phyloP scores from a whole-genome alignment of 2,797 vertebrate species.

The Manis crassicaudata region DNA sequence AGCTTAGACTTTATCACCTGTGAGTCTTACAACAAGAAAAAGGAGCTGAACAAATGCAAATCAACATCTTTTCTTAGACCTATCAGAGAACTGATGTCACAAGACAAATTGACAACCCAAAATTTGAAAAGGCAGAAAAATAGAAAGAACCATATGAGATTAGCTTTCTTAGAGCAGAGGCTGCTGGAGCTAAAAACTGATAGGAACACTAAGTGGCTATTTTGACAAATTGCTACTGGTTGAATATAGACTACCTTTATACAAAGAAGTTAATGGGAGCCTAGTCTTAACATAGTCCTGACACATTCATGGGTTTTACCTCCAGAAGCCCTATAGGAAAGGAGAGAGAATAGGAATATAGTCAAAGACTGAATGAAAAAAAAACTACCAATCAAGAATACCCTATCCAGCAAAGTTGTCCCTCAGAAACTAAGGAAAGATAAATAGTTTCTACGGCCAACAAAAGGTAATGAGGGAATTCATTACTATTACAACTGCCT shows the following conservation, averaged over 20 bases:
- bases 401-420: neutral
- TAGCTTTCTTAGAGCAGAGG: neutral
- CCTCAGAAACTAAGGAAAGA: neutral
- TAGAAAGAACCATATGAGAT: neutral
- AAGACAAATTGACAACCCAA: neutral
- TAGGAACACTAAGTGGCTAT: neutral
- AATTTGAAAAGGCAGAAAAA: neutral
- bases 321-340: neutral
- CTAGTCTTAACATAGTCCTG: neutral
- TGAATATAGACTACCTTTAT: neutral
- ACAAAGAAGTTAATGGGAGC: neutral
- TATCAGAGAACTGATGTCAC: neutral
- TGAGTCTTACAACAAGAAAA: neutral
- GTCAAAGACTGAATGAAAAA: neutral
- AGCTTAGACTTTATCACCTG: neutral
- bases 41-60: neutral
- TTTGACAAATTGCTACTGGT: neutral
- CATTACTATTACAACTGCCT: neutral
- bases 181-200: neutral
- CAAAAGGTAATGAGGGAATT: neutral
- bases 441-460: neutral
- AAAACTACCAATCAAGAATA: neutral
- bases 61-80: neutral
- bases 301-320: neutral
- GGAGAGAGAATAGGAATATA: neutral